Base-by-base conservation (phyloP, 2,888 invertebrate species). In the Polydrusus tereticollis region DNA sequence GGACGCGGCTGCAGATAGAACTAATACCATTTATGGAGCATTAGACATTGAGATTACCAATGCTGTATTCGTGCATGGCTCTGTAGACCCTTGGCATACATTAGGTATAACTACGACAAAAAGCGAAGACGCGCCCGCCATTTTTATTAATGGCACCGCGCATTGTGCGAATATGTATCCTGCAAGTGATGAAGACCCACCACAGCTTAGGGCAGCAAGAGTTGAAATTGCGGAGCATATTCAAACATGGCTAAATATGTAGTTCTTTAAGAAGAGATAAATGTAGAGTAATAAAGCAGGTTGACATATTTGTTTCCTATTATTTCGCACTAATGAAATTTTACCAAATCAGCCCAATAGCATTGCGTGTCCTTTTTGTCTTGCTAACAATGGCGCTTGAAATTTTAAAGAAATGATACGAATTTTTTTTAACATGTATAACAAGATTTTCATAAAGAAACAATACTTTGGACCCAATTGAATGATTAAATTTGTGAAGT, bases 101-200 rank as follows among this genome's bases (percentile, higher is more conserved):
- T 86, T 95, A 21, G 95, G 95, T 7, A 88, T 94, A 57, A 91
- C 88, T 0, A 81, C 87, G 41, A 90, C 92, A 0, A 79, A 83
- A 2, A 87, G 89, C 73, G 83, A 87, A 55, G 80, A 86, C 52
- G 89, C 90, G 1, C 93, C 93, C 12, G 92, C 92, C 8, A 92
- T 95, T 79, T 93, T 88, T 76, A 94, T 95, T 41, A 86, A 90
- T 52, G 77, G 77, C 75, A 67, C 96, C n/a, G 96, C 97, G 6
- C 97, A 97, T 84, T 97, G 97, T 85, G 96, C 97, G 0, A 93
- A 96, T 82, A 95, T 97, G 95, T 97, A 97, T 83, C 95, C 96
- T 26, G 86, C 90, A 5, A 86, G 89, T 6, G 86, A 88, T 0
- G 83, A 86, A 0, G 97, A 97, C 85, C 86, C 88, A 3, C 90